Evolutionary conservation across 1,140 invertebrate species (phyloP), one percentile per base, ranked within the genome.

Genomic region (Tribolium castaneum): DNA sequence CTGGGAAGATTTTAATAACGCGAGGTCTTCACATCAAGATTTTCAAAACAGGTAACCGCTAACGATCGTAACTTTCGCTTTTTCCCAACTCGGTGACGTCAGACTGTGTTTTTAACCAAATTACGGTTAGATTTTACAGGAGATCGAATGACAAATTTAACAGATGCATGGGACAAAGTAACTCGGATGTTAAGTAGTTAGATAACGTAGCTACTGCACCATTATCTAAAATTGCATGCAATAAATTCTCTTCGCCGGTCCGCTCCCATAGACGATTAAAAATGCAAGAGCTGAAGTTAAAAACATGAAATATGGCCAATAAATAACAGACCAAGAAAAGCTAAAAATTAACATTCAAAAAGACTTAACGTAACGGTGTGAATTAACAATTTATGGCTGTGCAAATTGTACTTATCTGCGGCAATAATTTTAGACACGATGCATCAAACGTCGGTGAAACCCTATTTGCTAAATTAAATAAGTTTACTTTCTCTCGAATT

Each of bases 31-130:
- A 35, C 19, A 66, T 66, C 59, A 35, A 66, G 59, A 66, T 66
- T n/a, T 59, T 59, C 54, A 59, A 19, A 59, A 59, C 54, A 34
- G 59, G 59, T 66, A 66, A 35, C 30, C 22, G 30, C 25, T 35
- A 66, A 66, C 19, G 59, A 66, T 66, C 25, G 6, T 66, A 34
- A 66, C 59, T 66, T 66, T 66, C 59, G 59, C 59, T 66, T 66
- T 66, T 66, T 66, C 59, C 59, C 19, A 35, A 34, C 30, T n/a
- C 10, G 30, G 14, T 66, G 59, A 66, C 59, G 59, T 66, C 59
- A 66, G 10, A 2, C 12, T 7, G 30, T 66, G 59, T 34, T 66
- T 30, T 66, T 30, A 66, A 35, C 1, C 22, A 35, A 25, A 59
- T 25, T 59, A 25, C 35, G 25, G 10, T 59, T n/a, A 59, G 10